Conservation (phyloP, 2,888 invertebrate genomes). For the Cephalotes varians region DNA sequence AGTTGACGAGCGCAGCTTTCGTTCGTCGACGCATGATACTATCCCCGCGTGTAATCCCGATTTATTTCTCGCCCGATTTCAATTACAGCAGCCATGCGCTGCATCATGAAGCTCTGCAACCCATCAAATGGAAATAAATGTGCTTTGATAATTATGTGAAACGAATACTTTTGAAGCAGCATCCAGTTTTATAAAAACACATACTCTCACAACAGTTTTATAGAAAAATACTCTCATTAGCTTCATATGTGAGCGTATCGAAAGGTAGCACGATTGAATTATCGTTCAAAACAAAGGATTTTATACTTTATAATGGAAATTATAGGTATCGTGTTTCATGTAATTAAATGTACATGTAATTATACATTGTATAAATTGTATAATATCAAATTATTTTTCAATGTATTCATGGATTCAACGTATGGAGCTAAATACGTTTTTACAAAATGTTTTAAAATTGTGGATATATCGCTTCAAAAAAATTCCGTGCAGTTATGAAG, state of each 20-base stretch:
- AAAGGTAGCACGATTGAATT: background rate
- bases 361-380: background rate
- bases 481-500: background rate
- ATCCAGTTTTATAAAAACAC: background rate
- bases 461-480: background rate
- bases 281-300: background rate
- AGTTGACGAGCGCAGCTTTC: constrained; percentile 62
- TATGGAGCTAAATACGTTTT: too few species aligned
- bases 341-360: constrained; percentile 11
- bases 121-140: constrained; percentile 12
- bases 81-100: constrained; percentile 21
- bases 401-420: background rate
- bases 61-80: constrained; percentile 63
- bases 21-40: constrained; percentile 56
- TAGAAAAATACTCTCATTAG: background rate
- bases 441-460: background rate
- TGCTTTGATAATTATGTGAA: background rate
- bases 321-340: background rate
- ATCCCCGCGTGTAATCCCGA: constrained; percentile 63
- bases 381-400: background rate
- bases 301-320: background rate
- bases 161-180: background rate
- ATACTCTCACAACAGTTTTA: too few species aligned
- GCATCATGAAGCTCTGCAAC: constrained; percentile 22
- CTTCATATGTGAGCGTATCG: background rate